Conservation (phyloP, 1,140 invertebrate genomes). For the Drosophila lini region DNA sequence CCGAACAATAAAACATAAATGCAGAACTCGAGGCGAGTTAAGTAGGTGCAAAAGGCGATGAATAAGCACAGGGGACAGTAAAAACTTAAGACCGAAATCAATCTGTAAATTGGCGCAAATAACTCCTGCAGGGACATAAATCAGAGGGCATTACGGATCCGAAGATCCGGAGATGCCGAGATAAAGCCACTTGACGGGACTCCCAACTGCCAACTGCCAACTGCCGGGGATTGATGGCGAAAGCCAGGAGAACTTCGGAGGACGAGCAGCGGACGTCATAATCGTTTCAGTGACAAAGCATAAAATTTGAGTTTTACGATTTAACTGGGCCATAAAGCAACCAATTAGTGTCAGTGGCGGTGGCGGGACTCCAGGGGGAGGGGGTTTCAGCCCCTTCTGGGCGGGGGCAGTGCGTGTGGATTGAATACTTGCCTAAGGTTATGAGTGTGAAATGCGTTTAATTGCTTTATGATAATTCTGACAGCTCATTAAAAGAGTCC, state of each 20-base stretch:
- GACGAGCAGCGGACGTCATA: slow-evolving; percentile 71
- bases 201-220: slow-evolving; percentile 21
- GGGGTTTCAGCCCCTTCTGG: slow-evolving; percentile 6
- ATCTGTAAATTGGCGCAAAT: slow-evolving; percentile 74
- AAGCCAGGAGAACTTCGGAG: slow-evolving; percentile 1
- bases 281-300: slow-evolving; percentile 82
- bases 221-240: slow-evolving; percentile 15
- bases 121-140: slow-evolving; percentile 71
- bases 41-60: slow-evolving; percentile 61
- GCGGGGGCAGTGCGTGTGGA: slow-evolving; percentile 39
- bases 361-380: slow-evolving; percentile 20
- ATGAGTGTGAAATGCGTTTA: slow-evolving; percentile 73
- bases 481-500: slow-evolving; percentile 73
- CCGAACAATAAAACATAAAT: slow-evolving; percentile 27
- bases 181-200: slow-evolving; percentile 54
- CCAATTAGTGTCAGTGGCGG: slow-evolving; percentile 81
- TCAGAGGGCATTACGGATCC: slow-evolving; percentile 53
- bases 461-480: slow-evolving; percentile 82
- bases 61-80: slow-evolving; percentile 39
- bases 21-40: slow-evolving; percentile 12
- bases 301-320: slow-evolving; percentile 84
- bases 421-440: slow-evolving; percentile 50
- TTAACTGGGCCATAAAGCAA: slow-evolving; percentile 81
- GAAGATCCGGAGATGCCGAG: slow-evolving; percentile 37
- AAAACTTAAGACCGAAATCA: slow-evolving; percentile 68